phyloP scores from a whole-genome alignment of 1,140 invertebrate genomes.

The Samia ricini region DNA sequence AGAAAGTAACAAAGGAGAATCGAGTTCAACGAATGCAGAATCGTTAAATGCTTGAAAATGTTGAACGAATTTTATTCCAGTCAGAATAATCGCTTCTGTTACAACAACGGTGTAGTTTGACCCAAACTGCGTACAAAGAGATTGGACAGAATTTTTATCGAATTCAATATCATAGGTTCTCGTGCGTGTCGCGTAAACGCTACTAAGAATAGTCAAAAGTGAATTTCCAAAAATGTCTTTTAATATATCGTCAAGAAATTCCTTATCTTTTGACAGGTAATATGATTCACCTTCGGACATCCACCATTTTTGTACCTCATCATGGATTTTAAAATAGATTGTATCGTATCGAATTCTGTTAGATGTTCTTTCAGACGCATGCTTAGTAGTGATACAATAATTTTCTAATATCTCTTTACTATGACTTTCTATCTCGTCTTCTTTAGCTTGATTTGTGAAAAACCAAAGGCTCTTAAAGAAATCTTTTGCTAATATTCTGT shows the following conservation, averaged over 20 bases:
- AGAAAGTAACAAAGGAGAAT: background rate
- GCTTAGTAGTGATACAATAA: background rate
- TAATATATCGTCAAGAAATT: background rate
- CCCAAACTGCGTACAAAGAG: background rate
- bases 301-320: conserved; percentile 16
- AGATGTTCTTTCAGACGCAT: background rate
- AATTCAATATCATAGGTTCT: background rate
- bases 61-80: background rate
- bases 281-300: background rate
- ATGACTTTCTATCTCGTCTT: conserved; percentile 3
- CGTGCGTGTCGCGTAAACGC: background rate
- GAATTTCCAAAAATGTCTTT: background rate
- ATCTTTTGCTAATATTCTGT: conserved; percentile 3
- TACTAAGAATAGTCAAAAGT: background rate
- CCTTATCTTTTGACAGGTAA: background rate
- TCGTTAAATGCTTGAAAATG: background rate
- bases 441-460: conserved; percentile 13
- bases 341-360: conserved; percentile 5
- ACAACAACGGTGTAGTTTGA: background rate
- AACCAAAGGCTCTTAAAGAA: conserved; percentile 12
- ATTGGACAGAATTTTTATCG: background rate
- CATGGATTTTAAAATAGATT: conserved; percentile 12
- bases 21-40: background rate
- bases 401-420: conserved; percentile 9
- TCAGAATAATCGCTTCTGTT: background rate